Conservation (phyloP, 2,888 invertebrate genomes). For the Cantharis flavilabris region DNA sequence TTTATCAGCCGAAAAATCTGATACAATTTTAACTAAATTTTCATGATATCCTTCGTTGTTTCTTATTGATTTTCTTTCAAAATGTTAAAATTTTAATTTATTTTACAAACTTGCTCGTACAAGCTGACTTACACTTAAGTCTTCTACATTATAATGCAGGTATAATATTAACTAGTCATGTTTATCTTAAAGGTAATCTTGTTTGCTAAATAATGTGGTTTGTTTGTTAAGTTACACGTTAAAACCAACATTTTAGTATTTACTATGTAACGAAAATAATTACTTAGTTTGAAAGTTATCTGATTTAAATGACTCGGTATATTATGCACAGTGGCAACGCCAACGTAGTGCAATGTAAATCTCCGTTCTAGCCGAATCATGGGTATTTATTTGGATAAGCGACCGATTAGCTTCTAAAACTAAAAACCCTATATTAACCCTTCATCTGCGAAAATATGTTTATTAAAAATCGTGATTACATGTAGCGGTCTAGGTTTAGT, state of each 20-base stretch:
- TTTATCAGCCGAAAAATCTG: background rate
- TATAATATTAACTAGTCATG: background rate
- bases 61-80: background rate
- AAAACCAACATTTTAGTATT: background rate
- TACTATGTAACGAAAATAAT: background rate
- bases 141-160: background rate
- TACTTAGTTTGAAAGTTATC: background rate
- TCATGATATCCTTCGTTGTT: background rate
- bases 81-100: background rate
- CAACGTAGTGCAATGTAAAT: no score
- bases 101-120: background rate
- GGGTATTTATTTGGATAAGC: no score
- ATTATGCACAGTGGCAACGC: no score
- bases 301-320: no score
- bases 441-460: no score
- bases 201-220: background rate
- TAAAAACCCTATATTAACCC: no score
- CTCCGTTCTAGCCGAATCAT: no score
- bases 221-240: background rate
- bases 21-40: background rate
- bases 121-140: background rate
- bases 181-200: background rate
- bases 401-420: no score
- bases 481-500: no score
- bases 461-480: no score